Base-by-base conservation (phyloP, 2,113 vertebrate species). In the Recurvirostra avosetta region DNA sequence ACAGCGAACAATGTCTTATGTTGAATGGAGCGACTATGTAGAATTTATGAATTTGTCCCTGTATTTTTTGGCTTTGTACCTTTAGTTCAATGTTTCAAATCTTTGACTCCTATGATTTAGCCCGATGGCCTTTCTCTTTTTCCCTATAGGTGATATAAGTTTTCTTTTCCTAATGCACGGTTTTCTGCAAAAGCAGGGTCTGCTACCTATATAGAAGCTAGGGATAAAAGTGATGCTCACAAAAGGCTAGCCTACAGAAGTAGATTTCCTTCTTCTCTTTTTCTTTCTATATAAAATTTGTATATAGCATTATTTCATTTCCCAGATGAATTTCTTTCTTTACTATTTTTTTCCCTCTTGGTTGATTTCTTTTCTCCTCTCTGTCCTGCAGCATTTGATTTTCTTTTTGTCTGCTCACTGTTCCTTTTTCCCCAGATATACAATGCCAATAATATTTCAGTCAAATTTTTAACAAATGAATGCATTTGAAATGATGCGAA, bases 41-140 rank as follows among this genome's bases (percentile, higher is more conserved):
- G 85, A 96, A 95, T 92, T 95, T 89, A 91, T 92, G 45, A 75
- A 94, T 94, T 92, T 91, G 53, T 78, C 75, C 50, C 74, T 5
- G 10, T 56, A 78, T 83, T 86, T 96, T 93, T 91, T 87, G 63
- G 30, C 80, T 97, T 95, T 95, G 62, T 96, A 68, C 19, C 52
- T 92, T 63, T 52, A 90, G 58, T 65, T 93, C 76, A 68, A 5
- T 70, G 53, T 96, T 91, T 94, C 56, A 80, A 82, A 71, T 89
- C 74, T 74, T 84, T 80, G 27, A 83, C 36, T 91, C 29, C 6
- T 92, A 16, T 72, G 76, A 94, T 95, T 94, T 89, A 94, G 68
- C 52, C 80, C 66, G 85, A 75, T 78, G 86, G 72, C 83, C 67
- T 92, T 92, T 95, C 47, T 83, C n/a, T 84, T 92, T 86, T 92